A percentile compares a stretch with the other conserved stretches of the same genome.
Conservation (phyloP, 2,888 invertebrate species). For the Papilio elwesi region DNA sequence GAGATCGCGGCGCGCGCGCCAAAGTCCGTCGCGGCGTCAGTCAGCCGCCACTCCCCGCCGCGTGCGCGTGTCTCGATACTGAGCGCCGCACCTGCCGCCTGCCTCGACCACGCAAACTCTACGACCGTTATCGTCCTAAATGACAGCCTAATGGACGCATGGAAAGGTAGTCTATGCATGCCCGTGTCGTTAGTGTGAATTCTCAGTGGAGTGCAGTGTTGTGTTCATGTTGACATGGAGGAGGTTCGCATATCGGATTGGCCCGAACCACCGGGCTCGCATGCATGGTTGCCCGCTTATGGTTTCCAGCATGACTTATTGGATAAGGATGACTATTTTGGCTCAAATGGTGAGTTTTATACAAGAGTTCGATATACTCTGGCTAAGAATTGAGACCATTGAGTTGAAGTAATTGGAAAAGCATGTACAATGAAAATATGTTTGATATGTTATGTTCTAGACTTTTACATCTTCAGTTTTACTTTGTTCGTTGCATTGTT, state of each 20-base stretch:
- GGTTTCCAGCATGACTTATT: conserved; percentile 88
- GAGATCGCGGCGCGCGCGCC: conserved; percentile 74
- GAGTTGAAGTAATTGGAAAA: conserved; percentile 50
- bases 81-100: conserved; percentile 50
- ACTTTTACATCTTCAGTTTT: conserved; percentile 36
- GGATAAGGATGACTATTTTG: conserved; percentile 87
- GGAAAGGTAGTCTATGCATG: conserved; percentile 81
- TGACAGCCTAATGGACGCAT: conserved; percentile 80
- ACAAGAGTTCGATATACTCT: conserved; percentile 44
- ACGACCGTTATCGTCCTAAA: conserved; percentile 80
- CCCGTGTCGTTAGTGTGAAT: conserved; percentile 73
- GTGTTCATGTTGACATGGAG: conserved; percentile 82
- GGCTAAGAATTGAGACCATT: conserved; percentile 46
- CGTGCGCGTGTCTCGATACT: conserved; percentile 58
- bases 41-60: conserved; percentile 73
- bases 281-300: conserved; percentile 92
- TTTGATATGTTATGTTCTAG: conserved; percentile 46
- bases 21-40: conserved; percentile 55
- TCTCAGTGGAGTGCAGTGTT: conserved; percentile 79
- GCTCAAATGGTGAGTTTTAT: conserved; percentile 85
- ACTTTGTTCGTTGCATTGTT: conserved; percentile 41
- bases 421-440: conserved; percentile 54
- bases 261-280: conserved; percentile 88
- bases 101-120: conserved; percentile 59
- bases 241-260: conserved; percentile 87